Percentiles rank a stretch among this genome's conserved stretches.
Conservation (phyloP, 2,888 invertebrate genomes). For the Rutpela maculata region DNA sequence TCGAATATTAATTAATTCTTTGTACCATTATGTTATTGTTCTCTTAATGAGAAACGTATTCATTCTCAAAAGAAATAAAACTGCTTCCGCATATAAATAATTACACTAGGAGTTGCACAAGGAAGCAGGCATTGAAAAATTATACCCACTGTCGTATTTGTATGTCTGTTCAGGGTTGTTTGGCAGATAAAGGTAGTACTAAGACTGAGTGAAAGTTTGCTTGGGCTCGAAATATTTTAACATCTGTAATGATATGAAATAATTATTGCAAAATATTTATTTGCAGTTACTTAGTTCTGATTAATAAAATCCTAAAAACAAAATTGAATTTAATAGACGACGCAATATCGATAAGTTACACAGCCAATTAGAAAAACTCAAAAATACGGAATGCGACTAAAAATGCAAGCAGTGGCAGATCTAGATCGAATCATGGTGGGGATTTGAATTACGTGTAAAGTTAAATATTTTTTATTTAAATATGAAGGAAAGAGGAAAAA, state of each 20-base stretch:
- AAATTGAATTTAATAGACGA: too few species aligned
- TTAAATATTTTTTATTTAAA: too few species aligned
- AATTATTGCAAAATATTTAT: too few species aligned
- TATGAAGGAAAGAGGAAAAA: too few species aligned
- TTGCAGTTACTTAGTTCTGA: too few species aligned
- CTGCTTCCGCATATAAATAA: conserved; percentile 26
- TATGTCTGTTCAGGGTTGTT: conserved; percentile 10
- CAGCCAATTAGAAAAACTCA: too few species aligned
- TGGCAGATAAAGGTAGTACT: neutral
- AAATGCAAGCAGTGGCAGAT: too few species aligned
- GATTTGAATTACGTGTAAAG: too few species aligned
- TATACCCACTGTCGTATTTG: neutral
- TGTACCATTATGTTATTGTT: conserved; percentile 31
- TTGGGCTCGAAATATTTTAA: neutral
- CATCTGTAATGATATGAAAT: neutral
- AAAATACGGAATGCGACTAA: too few species aligned
- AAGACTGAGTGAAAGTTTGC: neutral
- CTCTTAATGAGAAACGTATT: conserved; percentile 22
- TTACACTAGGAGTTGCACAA: conserved; percentile 5
- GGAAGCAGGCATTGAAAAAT: conserved; percentile 2
- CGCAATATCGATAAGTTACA: too few species aligned
- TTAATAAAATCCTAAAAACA: too few species aligned
- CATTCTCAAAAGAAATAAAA: conserved; percentile 16
- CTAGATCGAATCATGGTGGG: too few species aligned
- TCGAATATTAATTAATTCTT: conserved; percentile 32